phyloP scores from a whole-genome alignment of 2,888 invertebrate genomes.

The Pristionchus mayeri region DNA sequence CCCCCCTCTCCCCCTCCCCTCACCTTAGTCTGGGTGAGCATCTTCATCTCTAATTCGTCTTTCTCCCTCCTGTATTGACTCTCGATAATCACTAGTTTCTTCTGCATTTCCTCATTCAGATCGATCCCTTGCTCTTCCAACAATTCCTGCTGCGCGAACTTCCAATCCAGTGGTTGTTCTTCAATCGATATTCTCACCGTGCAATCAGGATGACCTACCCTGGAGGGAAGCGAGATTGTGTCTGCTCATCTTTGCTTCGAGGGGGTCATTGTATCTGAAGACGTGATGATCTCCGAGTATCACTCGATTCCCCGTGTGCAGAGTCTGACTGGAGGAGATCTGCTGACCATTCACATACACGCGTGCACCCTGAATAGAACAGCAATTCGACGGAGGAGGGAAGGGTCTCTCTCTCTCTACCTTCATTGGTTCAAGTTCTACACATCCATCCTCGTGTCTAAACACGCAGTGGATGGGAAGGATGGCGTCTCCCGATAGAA shows the following conservation, averaged over 20 bases:
- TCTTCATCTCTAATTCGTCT: conserved; percentile 93
- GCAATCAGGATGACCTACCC: conserved; percentile 50
- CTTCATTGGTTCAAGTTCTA: conserved; percentile 78
- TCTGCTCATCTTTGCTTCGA: conserved; percentile 73
- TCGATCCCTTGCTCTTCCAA: conserved; percentile 98
- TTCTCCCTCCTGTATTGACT: conserved; percentile 97
- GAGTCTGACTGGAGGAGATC: conserved; percentile 83
- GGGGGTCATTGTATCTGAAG: conserved; percentile 97
- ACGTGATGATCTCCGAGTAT: conserved; percentile 99
- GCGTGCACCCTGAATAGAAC: conserved; percentile 83
- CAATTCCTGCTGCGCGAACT: conserved; percentile 96
- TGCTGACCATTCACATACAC: conserved; percentile 96
- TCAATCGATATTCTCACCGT: neutral
- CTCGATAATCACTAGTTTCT: conserved; percentile 90
- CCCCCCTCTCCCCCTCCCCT: too few relatives aligned
- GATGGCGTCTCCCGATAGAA: conserved; percentile 93
- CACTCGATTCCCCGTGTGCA: conserved; percentile 95
- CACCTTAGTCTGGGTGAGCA: too few relatives aligned
- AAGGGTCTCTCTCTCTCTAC: too few relatives aligned
- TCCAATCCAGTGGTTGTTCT: conserved; percentile 92
- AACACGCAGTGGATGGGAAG: conserved; percentile 95
- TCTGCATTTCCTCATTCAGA: conserved; percentile 97
- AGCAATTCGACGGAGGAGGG: too few relatives aligned
- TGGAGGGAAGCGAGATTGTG: conserved; percentile 79
- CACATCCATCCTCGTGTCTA: conserved; percentile 88